These are phyloP conservation scores for Cataglyphis rosenhaueri DNA, from an alignment of 2,888 invertebrate species.

Conservation along the genomic window DNA sequence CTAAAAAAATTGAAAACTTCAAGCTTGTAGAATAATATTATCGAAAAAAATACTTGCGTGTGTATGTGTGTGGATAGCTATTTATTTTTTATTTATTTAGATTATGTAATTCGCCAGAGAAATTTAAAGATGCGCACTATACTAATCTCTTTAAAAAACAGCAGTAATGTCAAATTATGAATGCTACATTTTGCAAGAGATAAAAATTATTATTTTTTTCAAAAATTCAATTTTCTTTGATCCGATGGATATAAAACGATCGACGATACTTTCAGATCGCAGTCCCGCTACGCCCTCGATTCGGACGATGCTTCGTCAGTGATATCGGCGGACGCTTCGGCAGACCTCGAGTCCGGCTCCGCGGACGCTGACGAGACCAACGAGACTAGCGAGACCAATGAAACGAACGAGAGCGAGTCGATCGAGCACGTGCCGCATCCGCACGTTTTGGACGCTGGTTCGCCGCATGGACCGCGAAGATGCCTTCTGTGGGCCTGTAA, in stretches of 20 bases:
- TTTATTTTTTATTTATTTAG: too few relatives aligned
- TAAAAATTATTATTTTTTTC: background rate
- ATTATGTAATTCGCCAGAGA: too few relatives aligned
- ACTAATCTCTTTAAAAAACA: background rate
- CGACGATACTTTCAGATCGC: slow-evolving; percentile 73
- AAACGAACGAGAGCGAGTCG: slow-evolving; percentile 75
- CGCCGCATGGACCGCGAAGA: slow-evolving; percentile 87
- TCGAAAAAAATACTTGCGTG: too few relatives aligned
- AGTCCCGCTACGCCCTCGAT: slow-evolving; percentile 80
- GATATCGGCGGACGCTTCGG: slow-evolving; percentile 82
- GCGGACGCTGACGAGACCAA: slow-evolving; percentile 73
- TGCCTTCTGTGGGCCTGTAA: slow-evolving; percentile 99
- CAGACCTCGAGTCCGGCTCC: slow-evolving; percentile 81
- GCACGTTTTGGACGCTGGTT: slow-evolving; percentile 80
- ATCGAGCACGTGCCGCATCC: slow-evolving; percentile 83
- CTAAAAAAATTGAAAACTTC: background rate
- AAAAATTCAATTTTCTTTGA: background rate
- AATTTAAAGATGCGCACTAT: too few relatives aligned
- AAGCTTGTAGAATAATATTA: background rate
- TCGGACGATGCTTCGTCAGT: slow-evolving; percentile 83
- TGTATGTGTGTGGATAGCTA: too few relatives aligned
- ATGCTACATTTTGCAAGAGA: too few relatives aligned
- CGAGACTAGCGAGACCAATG: slow-evolving; percentile 64
- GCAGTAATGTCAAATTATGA: background rate
- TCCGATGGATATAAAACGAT: background rate